A percentile compares a stretch with the other conserved stretches of the same genome.
Evolutionary conservation across 2,888 invertebrate species (phyloP).

Genomic region (Brachyptera risi): DNA sequence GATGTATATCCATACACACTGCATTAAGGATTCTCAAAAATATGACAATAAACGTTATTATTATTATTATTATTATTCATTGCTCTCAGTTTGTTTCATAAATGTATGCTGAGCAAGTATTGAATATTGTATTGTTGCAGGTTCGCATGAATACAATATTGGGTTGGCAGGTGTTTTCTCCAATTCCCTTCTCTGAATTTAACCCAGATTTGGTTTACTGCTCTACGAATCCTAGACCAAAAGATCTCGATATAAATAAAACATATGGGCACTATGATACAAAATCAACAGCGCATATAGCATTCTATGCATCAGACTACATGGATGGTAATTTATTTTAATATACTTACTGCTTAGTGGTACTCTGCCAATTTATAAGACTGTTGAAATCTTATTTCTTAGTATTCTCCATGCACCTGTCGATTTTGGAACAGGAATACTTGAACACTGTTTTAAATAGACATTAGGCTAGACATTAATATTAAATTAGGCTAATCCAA

Average conservation of each 20-base stretch:
- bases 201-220: slow-evolving; percentile 60
- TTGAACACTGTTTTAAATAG: too few species aligned
- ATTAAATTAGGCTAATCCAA: too few species aligned
- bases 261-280: slow-evolving; percentile 75
- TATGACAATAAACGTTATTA: too few species aligned
- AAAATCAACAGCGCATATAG: slow-evolving; percentile 65
- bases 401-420: too few species aligned
- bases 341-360: too few species aligned
- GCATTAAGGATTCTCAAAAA: too few species aligned
- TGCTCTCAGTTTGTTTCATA: too few species aligned
- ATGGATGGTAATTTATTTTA: too few species aligned
- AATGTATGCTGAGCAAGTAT: not conserved
- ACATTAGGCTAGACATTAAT: too few species aligned
- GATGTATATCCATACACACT: too few species aligned
- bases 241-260: slow-evolving; percentile 64
- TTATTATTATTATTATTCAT: too few species aligned
- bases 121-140: slow-evolving; percentile 45
- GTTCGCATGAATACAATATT: slow-evolving; percentile 92
- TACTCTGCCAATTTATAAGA: not conserved
- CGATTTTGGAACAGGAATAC: too few species aligned
- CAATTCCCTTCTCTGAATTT: slow-evolving; percentile 88
- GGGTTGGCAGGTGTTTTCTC: slow-evolving; percentile 84
- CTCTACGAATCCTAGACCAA: slow-evolving; percentile 43
- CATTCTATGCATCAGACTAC: slow-evolving; percentile 84
- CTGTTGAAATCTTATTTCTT: not conserved